Conservation (phyloP, 2,888 invertebrate genomes). For the Sphaeridia pumilis region DNA sequence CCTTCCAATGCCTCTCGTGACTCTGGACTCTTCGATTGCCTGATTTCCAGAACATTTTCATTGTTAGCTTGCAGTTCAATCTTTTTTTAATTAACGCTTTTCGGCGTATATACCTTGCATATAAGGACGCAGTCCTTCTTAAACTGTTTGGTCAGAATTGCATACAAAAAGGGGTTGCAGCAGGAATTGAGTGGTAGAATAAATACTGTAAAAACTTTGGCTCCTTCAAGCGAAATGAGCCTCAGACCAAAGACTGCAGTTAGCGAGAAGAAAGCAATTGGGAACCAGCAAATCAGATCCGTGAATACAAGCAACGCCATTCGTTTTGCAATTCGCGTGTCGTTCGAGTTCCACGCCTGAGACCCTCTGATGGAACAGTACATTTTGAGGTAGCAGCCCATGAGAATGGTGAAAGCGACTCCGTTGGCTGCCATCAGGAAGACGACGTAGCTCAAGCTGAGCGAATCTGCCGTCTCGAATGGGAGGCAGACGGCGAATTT, state of each 20-base stretch:
- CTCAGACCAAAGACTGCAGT: slow-evolving; percentile 86
- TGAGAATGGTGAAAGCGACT: slow-evolving; percentile 81
- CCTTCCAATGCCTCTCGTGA: slow-evolving; percentile 73
- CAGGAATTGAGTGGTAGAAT: slow-evolving; percentile 91
- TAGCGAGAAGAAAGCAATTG: slow-evolving; percentile 88
- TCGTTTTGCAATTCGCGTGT: slow-evolving; percentile 86
- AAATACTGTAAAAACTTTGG: slow-evolving; percentile 88
- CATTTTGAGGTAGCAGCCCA: slow-evolving; percentile 94
- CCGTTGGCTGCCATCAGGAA: slow-evolving; percentile 85
- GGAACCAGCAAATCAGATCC: slow-evolving; percentile 96
- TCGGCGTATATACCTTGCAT: slow-evolving; percentile 59
- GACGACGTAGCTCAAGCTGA: slow-evolving; percentile 76
- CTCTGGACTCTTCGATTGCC: slow-evolving; percentile 85
- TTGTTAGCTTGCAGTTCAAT: background rate
- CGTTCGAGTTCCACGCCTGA: slow-evolving; percentile 92
- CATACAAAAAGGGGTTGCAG: slow-evolving; percentile 95
- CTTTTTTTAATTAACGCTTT: background rate
- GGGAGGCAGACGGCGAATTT: slow-evolving; percentile 95
- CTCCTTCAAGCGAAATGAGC: slow-evolving; percentile 82
- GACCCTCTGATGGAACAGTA: slow-evolving; percentile 95
- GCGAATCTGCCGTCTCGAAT: slow-evolving; percentile 71
- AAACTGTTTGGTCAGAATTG: slow-evolving; percentile 93
- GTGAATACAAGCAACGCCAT: slow-evolving; percentile 96
- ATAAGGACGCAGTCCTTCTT: slow-evolving; percentile 93
- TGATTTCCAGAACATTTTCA: no score